phyloP scores from a whole-genome alignment of 2,113 vertebrate genomes.

The Nicator chloris region DNA sequence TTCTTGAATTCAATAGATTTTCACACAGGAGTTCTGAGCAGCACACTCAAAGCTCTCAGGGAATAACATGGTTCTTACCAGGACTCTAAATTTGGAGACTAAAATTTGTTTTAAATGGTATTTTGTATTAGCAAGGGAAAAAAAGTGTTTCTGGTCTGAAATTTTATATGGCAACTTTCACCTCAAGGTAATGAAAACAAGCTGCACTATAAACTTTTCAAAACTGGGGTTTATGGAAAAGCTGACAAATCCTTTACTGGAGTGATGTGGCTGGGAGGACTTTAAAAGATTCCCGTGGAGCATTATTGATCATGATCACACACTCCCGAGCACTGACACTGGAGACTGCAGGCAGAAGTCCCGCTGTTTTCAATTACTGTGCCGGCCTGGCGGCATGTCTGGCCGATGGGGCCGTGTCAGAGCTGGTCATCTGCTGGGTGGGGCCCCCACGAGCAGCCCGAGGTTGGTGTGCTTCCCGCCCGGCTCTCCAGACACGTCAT shows the following conservation, averaged over 20 bases:
- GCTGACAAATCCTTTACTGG: conserved; percentile 40
- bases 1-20: neutral
- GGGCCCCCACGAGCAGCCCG: neutral
- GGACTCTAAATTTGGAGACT: neutral
- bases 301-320: neutral
- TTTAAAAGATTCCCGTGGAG: conserved; percentile 14
- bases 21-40: neutral
- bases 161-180: conserved; percentile 51
- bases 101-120: conserved; percentile 17
- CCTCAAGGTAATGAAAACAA: conserved; percentile 54
- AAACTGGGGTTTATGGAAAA: conserved; percentile 44
- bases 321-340: neutral
- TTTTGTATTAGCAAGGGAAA: conserved; percentile 37
- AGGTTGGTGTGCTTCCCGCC: neutral
- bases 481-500: accelerated
- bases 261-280: conserved; percentile 1
- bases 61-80: neutral
- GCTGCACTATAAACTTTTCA: conserved; percentile 48
- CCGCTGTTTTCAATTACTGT: conserved; percentile 82
- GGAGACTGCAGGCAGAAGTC: neutral
- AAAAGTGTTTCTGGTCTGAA: conserved; percentile 29
- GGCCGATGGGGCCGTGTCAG: conserved; percentile 68
- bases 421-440: conserved; percentile 41
- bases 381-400: conserved; percentile 68
- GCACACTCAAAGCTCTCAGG: neutral